Evolutionary conservation across 2,888 invertebrate genomes (phyloP).

Genomic region (Unio pictorum): DNA sequence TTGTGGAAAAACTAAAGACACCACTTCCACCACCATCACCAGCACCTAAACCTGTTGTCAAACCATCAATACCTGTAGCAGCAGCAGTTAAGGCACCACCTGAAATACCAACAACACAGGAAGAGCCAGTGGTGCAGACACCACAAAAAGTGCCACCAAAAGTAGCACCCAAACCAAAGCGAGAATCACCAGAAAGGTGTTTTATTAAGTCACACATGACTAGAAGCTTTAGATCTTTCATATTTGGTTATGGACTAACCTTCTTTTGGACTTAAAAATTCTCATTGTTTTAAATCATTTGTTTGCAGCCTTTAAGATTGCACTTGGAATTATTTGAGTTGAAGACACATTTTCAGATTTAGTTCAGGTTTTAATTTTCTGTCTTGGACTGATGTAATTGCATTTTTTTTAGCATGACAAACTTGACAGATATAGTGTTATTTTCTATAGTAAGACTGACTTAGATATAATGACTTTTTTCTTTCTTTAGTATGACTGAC

Average conservation of each 20-base stretch:
- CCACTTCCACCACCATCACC: constrained; percentile 8
- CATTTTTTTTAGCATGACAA: no score
- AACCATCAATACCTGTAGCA: not conserved
- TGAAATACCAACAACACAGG: constrained; percentile 27
- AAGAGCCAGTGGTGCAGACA: constrained; percentile 29
- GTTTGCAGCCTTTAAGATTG: no score
- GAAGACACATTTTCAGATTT: no score
- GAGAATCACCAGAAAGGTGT: constrained; percentile 36
- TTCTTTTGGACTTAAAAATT: no score
- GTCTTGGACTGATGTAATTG: no score
- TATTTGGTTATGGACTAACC: no score
- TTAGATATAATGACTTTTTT: constrained; percentile 3
- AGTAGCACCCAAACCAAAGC: constrained; percentile 33
- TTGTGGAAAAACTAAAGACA: constrained; percentile 3
- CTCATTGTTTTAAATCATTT: no score
- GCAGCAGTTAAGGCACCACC: constrained; percentile 18
- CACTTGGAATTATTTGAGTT: no score
- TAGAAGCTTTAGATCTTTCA: no score
- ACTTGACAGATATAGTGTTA: no score
- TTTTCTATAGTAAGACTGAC: constrained; percentile 3
- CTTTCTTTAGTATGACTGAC: not conserved
- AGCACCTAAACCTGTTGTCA: constrained; percentile 3
- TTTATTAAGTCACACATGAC: constrained; percentile 1
- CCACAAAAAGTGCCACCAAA: constrained; percentile 27
- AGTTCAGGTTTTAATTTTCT: no score